phyloP scores from a whole-genome alignment of 1,140 invertebrate genomes.

The Periplaneta americana region DNA sequence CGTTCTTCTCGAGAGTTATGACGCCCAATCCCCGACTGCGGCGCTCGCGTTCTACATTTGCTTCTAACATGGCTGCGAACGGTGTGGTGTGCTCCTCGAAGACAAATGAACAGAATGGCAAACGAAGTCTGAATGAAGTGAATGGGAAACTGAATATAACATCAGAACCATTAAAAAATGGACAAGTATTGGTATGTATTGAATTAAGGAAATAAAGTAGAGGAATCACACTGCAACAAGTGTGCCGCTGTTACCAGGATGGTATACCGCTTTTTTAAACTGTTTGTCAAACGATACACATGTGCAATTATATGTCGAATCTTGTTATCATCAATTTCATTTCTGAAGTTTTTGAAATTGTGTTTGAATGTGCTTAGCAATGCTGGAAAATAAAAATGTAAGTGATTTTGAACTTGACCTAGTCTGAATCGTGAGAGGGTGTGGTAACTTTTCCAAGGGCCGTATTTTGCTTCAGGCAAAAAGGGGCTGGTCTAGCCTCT shows the following conservation, averaged over 20 bases:
- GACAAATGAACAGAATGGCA: not conserved
- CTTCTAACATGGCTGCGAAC: not conserved
- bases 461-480: too few species aligned
- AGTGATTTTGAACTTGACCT: too few species aligned
- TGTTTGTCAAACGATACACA: not conserved
- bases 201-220: not conserved
- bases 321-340: too few species aligned
- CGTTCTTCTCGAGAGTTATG: not conserved
- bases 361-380: too few species aligned
- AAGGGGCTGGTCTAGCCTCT: too few species aligned
- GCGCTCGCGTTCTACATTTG: not conserved
- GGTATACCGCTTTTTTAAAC: not conserved
- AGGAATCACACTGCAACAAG: not conserved
- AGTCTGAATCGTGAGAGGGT: not conserved
- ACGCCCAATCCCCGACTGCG: not conserved
- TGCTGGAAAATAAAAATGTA: too few species aligned
- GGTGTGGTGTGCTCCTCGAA: not conserved
- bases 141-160: not conserved
- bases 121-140: not conserved
- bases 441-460: too few species aligned
- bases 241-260: not conserved
- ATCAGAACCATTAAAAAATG: not conserved
- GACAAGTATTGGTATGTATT: not conserved
- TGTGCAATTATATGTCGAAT: too few species aligned
- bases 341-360: too few species aligned